These are phyloP conservation scores for Achroia grisella DNA, from an alignment of 1,140 invertebrate species.

Conservation along the genomic window DNA sequence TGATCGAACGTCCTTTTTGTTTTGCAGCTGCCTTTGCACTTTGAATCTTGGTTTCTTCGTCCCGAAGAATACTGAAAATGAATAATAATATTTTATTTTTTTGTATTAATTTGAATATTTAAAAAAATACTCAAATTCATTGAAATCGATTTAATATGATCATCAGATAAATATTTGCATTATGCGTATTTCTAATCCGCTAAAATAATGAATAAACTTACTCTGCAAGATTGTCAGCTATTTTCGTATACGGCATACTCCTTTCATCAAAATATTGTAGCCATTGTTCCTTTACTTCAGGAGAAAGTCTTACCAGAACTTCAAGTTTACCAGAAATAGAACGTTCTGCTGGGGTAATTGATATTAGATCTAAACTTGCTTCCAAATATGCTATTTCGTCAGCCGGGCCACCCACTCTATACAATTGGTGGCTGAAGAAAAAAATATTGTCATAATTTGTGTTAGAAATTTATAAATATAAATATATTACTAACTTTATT, in stretches of 20 bases:
- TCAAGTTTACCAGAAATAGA: conserved; percentile 36
- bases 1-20: conserved; percentile 31
- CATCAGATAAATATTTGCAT: too few species aligned
- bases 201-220: conserved; percentile 19
- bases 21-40: conserved; percentile 18
- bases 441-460: neutral
- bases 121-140: neutral
- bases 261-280: conserved; percentile 37
- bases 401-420: conserved; percentile 32
- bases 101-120: neutral
- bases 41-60: conserved; percentile 34
- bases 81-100: neutral
- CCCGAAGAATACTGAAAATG: conserved; percentile 37
- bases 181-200: too few species aligned
- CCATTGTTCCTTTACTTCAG: conserved; percentile 45
- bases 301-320: conserved; percentile 44
- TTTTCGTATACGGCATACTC: conserved; percentile 34
- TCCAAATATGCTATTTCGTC: conserved; percentile 33
- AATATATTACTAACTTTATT: neutral
- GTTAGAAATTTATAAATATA: neutral
- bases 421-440: conserved; percentile 46
- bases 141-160: too few species aligned
- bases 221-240: conserved; percentile 54
- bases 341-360: conserved; percentile 32
- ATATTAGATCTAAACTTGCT: conserved; percentile 41